Conservation (phyloP, 1,140 invertebrate genomes). For the Epicauta chinensis region DNA sequence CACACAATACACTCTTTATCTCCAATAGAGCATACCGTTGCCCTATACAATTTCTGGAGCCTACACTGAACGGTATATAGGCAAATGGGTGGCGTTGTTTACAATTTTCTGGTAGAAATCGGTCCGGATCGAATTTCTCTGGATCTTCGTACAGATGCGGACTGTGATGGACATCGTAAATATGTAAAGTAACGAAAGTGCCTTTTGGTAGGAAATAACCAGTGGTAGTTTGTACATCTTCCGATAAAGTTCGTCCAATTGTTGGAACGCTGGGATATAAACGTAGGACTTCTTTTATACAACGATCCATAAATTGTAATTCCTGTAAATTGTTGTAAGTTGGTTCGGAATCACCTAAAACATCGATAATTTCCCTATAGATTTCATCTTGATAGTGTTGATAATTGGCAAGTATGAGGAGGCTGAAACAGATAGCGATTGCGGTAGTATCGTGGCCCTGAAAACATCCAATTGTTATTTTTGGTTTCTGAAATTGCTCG, state of each 20-base stretch:
- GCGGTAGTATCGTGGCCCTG: constrained; percentile 42
- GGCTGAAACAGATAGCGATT: constrained; percentile 36
- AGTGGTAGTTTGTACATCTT: constrained; percentile 43
- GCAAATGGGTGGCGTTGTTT: constrained; percentile 45
- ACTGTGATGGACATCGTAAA: constrained; percentile 18
- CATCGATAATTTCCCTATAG: constrained; percentile 53
- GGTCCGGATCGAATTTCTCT: constrained; percentile 57
- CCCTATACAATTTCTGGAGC: constrained; percentile 58
- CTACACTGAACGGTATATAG: constrained; percentile 60
- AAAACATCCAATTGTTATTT: no score
- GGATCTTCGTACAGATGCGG: constrained; percentile 53
- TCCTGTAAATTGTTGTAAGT: constrained; percentile 52
- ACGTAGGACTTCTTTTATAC: constrained; percentile 55
- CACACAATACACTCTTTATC: constrained; percentile 61
- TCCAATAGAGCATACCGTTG: constrained; percentile 73
- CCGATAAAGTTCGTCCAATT: constrained; percentile 48
- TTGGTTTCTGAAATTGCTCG: no score
- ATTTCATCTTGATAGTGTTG: constrained; percentile 21
- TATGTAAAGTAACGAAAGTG: not conserved
- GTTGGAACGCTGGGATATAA: constrained; percentile 63
- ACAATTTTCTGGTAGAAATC: constrained; percentile 54
- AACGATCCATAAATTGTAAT: constrained; percentile 60
- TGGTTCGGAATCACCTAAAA: constrained; percentile 49
- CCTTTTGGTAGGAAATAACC: constrained; percentile 17
- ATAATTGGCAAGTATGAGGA: constrained; percentile 41